Evolutionary conservation across 2,888 invertebrate genomes (phyloP), one percentile per base, ranked within the genome.

Genomic region (Dynastes grantii): DNA sequence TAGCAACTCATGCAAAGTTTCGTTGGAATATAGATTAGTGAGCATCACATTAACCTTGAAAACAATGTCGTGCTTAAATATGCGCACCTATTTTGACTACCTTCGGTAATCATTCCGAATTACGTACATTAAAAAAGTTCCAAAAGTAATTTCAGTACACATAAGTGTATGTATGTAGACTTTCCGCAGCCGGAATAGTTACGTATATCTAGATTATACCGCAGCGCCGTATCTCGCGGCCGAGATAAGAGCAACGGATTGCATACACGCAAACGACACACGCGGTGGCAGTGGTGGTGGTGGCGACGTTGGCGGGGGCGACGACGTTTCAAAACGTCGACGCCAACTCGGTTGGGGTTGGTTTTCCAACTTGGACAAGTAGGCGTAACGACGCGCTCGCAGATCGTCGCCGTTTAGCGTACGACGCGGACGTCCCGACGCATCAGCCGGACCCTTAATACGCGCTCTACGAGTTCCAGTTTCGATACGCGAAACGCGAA

Each of bases 301-400:
- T 8, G 45, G 8, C 11, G 45, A 11, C 11, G 45, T 8, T 8
- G 45, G 45, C 45, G 45, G 45, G 45, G 45, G 45, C 45, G 45
- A 45, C 45, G 45, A 45, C 45, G 45, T 45, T 45, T 45, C 45
- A 45, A 45, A 45, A 45, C 77, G 55, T 22, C 76, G 78, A 78
- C 78, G 78, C 71, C 78, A 64, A 71, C 78, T 63, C 53, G 68
- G 78, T 70, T 79, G 79, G 80, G 80, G 82, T 79, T 78, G 78
- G 80, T 76, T 80, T 75, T 58, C 22, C 55, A 58, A 58, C 76
- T 76, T 77, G 75, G 80, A 78, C 76, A 80, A 78, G 83, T 83
- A 81, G 83, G 83, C 82, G 83, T 83, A 81, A 80, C 81, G 81
- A 83, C 82, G 61, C 73, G 83, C 81, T 83, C 82, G 55, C 55